A percentile compares a stretch with the other conserved stretches of the same genome.
These are phyloP conservation scores for Alosa sapidissima DNA, from an alignment of 2,797 vertebrate genomes.

Conservation along the genomic window DNA sequence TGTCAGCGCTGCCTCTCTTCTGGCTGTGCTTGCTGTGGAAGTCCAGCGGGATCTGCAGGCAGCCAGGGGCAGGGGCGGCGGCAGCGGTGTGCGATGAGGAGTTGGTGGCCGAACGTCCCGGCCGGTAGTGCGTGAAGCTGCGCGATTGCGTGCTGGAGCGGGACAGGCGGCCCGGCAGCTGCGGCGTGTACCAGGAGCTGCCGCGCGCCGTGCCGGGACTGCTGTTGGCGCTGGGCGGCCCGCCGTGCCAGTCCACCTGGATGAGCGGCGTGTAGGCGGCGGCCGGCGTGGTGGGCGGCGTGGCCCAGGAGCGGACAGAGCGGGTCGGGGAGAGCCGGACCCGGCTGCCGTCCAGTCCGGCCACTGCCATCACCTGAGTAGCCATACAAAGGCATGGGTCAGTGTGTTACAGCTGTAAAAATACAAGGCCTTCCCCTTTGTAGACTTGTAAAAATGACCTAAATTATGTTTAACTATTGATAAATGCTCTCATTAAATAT, in stretches of 20 bases:
- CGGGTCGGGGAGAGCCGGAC: constrained; percentile 86
- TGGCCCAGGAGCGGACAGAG: constrained; percentile 90
- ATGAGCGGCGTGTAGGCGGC: constrained; percentile 89
- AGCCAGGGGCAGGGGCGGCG: constrained; percentile 83
- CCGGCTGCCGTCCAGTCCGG: constrained; percentile 86
- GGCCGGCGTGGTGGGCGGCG: constrained; percentile 88
- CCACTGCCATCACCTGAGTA: constrained; percentile 89
- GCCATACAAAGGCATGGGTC: not conserved
- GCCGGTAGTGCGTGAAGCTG: not conserved
- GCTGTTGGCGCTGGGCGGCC: constrained; percentile 80
- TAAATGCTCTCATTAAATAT: not conserved
- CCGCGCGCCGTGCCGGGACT: constrained; percentile 83
- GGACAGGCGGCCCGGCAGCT: constrained; percentile 34
- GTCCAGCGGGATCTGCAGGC: constrained; percentile 81
- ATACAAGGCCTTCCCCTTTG: no score
- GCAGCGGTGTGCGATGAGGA: constrained; percentile 80
- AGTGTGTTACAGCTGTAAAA: not conserved
- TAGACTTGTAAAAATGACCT: no score
- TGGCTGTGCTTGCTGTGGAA: constrained; percentile 80
- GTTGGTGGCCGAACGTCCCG: constrained; percentile 42
- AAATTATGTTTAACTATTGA: not conserved
- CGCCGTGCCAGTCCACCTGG: constrained; percentile 85
- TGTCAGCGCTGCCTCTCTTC: constrained; percentile 91
- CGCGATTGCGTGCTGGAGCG: constrained; percentile 33
- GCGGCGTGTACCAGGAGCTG: constrained; percentile 89